Percentiles rank a stretch among this genome's conserved stretches.
Conservation (phyloP, 2,888 invertebrate genomes). For the Atrina japonica region DNA sequence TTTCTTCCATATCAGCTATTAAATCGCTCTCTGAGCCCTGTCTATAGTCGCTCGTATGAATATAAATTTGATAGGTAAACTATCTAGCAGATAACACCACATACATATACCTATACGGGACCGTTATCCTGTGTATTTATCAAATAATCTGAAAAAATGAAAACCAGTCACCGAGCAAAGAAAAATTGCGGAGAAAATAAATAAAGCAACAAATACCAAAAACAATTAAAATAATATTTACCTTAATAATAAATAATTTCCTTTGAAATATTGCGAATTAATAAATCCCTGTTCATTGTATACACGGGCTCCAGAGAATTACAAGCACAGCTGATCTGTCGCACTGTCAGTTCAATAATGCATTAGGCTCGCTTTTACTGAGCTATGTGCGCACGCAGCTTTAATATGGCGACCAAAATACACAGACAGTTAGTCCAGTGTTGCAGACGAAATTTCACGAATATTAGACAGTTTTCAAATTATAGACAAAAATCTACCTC, state of each 20-base stretch:
- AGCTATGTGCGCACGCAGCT: not conserved
- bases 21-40: not conserved
- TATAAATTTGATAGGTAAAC: too few relatives aligned
- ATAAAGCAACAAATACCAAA: too few relatives aligned
- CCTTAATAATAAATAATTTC: too few relatives aligned
- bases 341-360: conserved; percentile 1
- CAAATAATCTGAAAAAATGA: too few relatives aligned
- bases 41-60: too few relatives aligned
- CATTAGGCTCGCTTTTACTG: conserved; percentile 1
- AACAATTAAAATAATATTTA: too few relatives aligned
- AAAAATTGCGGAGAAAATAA: too few relatives aligned
- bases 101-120: too few relatives aligned
- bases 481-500: not conserved
- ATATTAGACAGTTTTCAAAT: conserved; percentile 18
- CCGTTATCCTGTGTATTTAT: too few relatives aligned
- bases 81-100: too few relatives aligned
- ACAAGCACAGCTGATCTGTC: not conserved
- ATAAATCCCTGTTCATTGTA: not conserved
- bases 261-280: not conserved
- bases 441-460: conserved; percentile 13
- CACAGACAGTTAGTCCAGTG: not conserved
- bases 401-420: not conserved
- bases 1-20: conserved; percentile 7
- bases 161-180: too few relatives aligned
- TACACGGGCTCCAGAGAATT: not conserved